Evolutionary conservation across 2,888 invertebrate species (phyloP), one percentile per base, ranked within the genome.

Genomic region (Lepetodrilus schrolli): DNA sequence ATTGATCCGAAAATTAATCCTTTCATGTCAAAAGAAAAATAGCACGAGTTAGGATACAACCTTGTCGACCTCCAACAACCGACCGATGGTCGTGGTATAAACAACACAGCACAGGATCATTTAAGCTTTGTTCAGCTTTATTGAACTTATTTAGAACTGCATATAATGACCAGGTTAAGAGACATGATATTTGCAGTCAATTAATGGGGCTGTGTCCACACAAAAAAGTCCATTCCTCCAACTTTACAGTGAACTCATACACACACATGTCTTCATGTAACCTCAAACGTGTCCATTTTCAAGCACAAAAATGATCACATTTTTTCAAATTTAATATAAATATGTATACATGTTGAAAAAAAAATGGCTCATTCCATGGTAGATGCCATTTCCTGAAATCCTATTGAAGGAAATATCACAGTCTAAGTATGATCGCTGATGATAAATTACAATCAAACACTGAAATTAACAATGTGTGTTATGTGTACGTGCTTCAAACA

Each of bases 111-210:
- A 49, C 34, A 73, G 30, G 34, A 36, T 5, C 21, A 26, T 10
- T 37, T 37, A 68, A 70, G 69, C 74, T 77, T 77, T 72, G 72
- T 77, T 77, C 77, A 74, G 74, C 70, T 77, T 77, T 76, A 76
- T 74, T 76, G 66, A 77, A 77, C 69, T 74, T 48, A 74, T 68
- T 74, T 74, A 74, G 74, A 77, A 77, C 77, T 77, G 77, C 77
- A 77, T 77, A 77, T 73, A 73, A 71, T 73, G 47, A 73, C 73
- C 66, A 50, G 51, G 51, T 73, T n/a, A 37, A 26, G 43, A 50
- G 66, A 47, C 49, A 37, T 50, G 73, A 68, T 73, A 73, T 66
- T 73, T 73, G 73, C 73, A 66, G 58, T 50, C 48, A 43, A 66
- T 49, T 70, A 58, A 58, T 34, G 58, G 58, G 58, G 58, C 58